A percentile compares a stretch with the other conserved stretches of the same genome.
These are phyloP conservation scores for Ardeotis arabs DNA, from an alignment of 2,113 vertebrate genomes.

Conservation along the genomic window DNA sequence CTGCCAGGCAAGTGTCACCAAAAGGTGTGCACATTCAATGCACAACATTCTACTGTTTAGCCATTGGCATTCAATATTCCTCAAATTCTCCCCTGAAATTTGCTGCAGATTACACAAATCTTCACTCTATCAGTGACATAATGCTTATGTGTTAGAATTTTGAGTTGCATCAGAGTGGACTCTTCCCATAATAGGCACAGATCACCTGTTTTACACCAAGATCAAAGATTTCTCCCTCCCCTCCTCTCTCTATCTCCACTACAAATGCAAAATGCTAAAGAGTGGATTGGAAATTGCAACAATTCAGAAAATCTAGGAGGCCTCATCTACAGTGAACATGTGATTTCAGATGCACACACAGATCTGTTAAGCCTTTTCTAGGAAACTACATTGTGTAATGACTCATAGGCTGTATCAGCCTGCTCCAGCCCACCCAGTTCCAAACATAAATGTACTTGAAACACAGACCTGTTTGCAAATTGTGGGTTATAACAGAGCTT, in stretches of 20 bases:
- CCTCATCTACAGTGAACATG: background rate
- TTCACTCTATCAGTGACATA: background rate
- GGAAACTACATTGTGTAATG: background rate
- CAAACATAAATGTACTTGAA: background rate
- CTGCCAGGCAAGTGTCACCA: background rate
- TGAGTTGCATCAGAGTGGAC: background rate
- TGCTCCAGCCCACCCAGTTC: background rate
- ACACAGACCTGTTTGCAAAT: background rate
- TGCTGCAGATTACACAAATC: background rate
- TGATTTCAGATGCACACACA: background rate
- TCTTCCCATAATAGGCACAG: background rate
- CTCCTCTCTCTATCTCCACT: background rate
- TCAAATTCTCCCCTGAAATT: background rate
- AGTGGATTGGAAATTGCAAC: background rate
- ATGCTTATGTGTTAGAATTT: background rate
- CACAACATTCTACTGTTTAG: background rate
- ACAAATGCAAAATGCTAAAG: background rate
- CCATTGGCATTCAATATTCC: background rate
- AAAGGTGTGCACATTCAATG: background rate
- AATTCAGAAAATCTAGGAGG: slow-evolving; percentile 20
- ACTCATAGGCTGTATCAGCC: background rate
- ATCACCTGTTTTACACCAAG: background rate
- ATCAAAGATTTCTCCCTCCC: background rate
- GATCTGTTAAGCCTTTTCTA: background rate
- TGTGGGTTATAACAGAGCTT: background rate